Percentiles rank a stretch among this genome's conserved stretches.
These are phyloP conservation scores for Acanthiza pusilla DNA, from an alignment of 2,797 vertebrate genomes.

Conservation along the genomic window DNA sequence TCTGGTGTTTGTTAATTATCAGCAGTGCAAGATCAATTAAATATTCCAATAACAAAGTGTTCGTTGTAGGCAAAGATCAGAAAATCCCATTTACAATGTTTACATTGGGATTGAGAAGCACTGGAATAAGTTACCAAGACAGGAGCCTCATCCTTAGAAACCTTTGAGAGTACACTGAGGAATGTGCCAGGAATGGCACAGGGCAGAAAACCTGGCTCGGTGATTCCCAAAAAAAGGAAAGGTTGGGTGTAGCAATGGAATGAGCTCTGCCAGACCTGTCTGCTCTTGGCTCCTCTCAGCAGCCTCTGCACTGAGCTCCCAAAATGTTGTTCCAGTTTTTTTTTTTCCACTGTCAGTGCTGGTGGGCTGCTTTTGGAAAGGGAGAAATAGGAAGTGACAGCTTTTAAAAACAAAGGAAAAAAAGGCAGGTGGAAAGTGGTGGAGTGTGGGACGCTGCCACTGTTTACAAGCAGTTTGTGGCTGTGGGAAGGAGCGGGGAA, in stretches of 20 bases:
- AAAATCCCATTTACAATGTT: neutral
- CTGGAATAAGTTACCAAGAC: neutral
- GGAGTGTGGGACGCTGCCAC: neutral
- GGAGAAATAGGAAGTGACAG: neutral
- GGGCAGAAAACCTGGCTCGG: neutral
- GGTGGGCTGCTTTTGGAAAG: neutral
- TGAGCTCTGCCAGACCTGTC: neutral
- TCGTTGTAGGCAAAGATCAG: neutral
- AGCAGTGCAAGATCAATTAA: neutral
- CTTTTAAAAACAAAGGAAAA: neutral
- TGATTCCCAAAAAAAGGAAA: neutral
- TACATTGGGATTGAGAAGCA: neutral
- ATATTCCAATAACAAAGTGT: neutral
- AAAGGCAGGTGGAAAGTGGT: neutral
- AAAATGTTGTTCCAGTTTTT: neutral
- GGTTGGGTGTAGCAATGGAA: rapidly evolving
- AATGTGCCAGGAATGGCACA: neutral
- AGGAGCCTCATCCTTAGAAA: neutral
- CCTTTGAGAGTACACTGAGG: neutral
- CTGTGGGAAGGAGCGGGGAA: neutral
- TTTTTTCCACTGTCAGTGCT: neutral
- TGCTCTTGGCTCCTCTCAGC: neutral
- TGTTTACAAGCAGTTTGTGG: neutral
- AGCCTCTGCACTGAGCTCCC: neutral
- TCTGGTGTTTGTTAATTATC: neutral